These are phyloP conservation scores for Agapornis canus DNA, from an alignment of 2,797 vertebrate species.

Conservation along the genomic window DNA sequence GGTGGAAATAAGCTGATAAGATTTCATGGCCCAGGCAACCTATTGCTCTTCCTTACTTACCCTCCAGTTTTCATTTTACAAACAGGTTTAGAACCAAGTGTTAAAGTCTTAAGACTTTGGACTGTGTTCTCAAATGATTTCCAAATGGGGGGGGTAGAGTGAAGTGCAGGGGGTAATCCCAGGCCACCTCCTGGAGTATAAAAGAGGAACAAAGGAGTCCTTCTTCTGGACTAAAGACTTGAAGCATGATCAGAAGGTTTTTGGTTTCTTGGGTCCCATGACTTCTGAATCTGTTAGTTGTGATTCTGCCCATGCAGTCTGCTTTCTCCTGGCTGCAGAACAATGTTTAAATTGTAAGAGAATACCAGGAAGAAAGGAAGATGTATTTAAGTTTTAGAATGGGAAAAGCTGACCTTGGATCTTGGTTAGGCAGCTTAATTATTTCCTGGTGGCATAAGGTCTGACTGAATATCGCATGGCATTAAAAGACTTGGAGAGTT, in stretches of 20 bases:
- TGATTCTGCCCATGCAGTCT: neutral
- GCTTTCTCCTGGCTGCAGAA: neutral
- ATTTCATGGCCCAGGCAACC: neutral
- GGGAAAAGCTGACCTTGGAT: neutral
- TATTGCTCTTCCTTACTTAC: neutral
- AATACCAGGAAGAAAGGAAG: neutral
- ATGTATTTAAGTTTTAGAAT: neutral
- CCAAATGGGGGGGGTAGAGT: neutral
- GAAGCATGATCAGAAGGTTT: neutral
- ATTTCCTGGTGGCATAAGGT: neutral
- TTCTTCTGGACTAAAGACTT: neutral
- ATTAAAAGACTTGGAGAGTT: neutral
- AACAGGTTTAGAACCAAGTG: conserved; percentile 1
- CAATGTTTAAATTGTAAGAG: neutral
- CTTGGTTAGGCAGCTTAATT: neutral
- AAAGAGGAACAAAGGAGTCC: neutral
- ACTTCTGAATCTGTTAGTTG: neutral
- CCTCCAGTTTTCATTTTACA: neutral
- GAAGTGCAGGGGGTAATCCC: neutral
- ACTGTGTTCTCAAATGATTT: neutral
- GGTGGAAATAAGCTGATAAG: neutral
- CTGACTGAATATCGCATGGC: neutral
- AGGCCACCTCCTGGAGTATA: neutral
- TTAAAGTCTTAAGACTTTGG: neutral
- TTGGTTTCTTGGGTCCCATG: neutral